These are phyloP conservation scores for Heterodera filipjevi DNA, from an alignment of 2,888 invertebrate species.

Conservation along the genomic window DNA sequence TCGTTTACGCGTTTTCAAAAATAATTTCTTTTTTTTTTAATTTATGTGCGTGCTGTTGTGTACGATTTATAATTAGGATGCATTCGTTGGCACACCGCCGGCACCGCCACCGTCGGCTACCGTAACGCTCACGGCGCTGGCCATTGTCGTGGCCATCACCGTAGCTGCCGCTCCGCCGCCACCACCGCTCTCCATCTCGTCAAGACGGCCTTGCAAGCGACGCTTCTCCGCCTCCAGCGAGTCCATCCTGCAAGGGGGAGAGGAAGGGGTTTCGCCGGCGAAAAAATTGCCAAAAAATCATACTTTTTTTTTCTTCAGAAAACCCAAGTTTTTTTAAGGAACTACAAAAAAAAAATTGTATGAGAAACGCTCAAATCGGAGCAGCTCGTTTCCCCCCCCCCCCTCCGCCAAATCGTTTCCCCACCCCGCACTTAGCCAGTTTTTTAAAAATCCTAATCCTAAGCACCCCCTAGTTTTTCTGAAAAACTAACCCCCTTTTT, in stretches of 20 bases:
- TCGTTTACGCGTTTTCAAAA: not conserved
- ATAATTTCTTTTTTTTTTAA: too few relatives aligned
- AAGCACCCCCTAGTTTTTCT: too few relatives aligned
- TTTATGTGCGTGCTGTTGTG: not conserved
- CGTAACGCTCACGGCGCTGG: not conserved
- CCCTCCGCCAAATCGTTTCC: too few relatives aligned
- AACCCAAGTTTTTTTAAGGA: too few relatives aligned
- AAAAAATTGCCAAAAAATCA: not conserved
- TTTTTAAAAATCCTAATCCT: too few relatives aligned
- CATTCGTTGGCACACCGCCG: not conserved
- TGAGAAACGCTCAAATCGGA: too few relatives aligned
- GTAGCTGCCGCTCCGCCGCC: not conserved
- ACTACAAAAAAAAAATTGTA: too few relatives aligned
- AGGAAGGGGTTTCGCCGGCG: not conserved
- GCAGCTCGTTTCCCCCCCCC: too few relatives aligned
- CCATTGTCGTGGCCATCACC: not conserved
- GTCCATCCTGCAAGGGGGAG: constrained; percentile 23
- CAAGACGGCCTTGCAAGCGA: constrained; percentile 33
- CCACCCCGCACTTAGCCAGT: too few relatives aligned
- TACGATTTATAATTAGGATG: not conserved
- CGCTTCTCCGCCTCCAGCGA: constrained; percentile 37
- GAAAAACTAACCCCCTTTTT: too few relatives aligned
- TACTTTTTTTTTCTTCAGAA: too few relatives aligned
- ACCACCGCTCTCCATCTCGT: constrained; percentile 24
- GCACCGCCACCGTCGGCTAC: not conserved